Evolutionary conservation across 2,888 invertebrate genomes (phyloP), one percentile per base, ranked within the genome.

Genomic region (Lasioglossum marginatum): DNA sequence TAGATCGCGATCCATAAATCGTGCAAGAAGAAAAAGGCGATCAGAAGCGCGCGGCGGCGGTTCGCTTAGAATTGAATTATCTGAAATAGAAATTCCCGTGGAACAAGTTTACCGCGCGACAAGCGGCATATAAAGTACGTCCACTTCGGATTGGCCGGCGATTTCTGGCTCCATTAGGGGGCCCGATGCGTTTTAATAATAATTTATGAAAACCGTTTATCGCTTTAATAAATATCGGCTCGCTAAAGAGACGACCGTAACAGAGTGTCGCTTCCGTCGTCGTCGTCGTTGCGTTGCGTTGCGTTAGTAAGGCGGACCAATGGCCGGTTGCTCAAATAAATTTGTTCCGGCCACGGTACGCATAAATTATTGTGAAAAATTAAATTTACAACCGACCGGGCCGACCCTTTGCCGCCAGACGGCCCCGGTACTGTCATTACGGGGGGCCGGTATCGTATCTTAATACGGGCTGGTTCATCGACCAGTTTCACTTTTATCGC

Each of bases 401-500:
- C 68, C 60, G 75, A 82, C 82, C 87, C 86, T 72, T 40, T 79
- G 40, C 70, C 70, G 76, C 80, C 75, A 82, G 79, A 60, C 68
- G 73, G 79, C 14, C 37, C 52, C 52, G n/a, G 79, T 75, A 75
- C 79, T 81, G 82, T 87, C 83, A 85, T 89, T 90, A 84, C 77
- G 80, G 43, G 88, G 86, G 78, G 79, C 63, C 68, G 77, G 71
- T 83, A 84, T 85, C 80, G 86, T 87, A 91, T 88, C 85, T 87
- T 92, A 89, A 92, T 91, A 91, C 83, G 85, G 89, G 86, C 85
- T 85, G 87, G 90, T 91, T 91, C 91, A 92, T 92, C 91, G 93
- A 92, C 91, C 93, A 92, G 92, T 90, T 66, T 92, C 45, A 91
- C 88, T 88, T 93, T 94, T 94, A 94, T 95, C 95, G 91, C 90